phyloP scores from a whole-genome alignment of 37 sponge, comb jelly and placozoan genomes.

The Bolinopsis microptera region DNA sequence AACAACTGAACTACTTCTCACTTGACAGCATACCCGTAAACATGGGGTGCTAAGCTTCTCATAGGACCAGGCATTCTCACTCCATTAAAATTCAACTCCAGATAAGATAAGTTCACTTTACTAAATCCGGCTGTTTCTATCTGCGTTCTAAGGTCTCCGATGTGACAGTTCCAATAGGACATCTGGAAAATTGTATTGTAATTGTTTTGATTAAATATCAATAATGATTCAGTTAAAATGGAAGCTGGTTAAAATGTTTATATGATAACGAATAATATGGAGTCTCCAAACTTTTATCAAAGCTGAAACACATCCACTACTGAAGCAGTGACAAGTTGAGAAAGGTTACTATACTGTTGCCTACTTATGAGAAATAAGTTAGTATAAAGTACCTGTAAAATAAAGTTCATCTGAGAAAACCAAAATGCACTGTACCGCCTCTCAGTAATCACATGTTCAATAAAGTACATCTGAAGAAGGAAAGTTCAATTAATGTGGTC shows the following conservation, averaged over 20 bases:
- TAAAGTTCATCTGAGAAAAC: slow-evolving; percentile 9
- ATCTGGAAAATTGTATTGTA: too few relatives aligned
- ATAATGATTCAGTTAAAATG: too few relatives aligned
- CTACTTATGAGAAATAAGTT: too few relatives aligned
- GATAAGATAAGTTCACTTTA: neutral
- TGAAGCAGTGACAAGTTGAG: too few relatives aligned
- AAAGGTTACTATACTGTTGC: too few relatives aligned
- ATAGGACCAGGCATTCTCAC: slow-evolving; percentile 3
- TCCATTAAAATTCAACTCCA: neutral
- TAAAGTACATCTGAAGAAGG: slow-evolving; percentile 36
- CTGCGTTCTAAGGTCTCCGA: neutral
- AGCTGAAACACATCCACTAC: too few relatives aligned
- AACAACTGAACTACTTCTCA: neutral
- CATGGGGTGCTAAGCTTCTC: neutral
- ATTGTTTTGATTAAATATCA: too few relatives aligned
- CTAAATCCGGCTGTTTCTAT: neutral
- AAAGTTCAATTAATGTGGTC: neutral
- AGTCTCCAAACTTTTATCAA: too few relatives aligned
- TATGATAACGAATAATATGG: too few relatives aligned
- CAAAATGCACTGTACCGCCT: neutral
- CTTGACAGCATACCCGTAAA: slow-evolving; percentile 3
- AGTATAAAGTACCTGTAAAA: neutral
- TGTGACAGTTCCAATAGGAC: neutral
- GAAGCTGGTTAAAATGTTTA: too few relatives aligned
- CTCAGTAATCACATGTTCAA: neutral